Percentiles rank a stretch among this genome's conserved stretches.
Conservation (phyloP, 1,140 invertebrate species). For the Coptotermes formosanus region DNA sequence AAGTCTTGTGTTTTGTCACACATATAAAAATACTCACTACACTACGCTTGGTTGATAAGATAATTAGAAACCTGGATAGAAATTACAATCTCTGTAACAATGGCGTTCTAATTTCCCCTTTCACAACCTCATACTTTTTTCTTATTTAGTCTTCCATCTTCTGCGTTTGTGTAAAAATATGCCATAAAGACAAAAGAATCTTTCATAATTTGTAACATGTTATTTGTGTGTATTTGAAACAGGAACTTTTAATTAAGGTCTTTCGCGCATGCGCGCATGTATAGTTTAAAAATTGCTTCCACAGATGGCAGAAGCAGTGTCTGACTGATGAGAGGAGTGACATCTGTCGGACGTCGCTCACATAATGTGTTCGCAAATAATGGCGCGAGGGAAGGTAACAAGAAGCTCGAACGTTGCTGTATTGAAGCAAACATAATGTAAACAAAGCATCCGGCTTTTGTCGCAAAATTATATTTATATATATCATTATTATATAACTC, state of each 20-base stretch:
- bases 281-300: slow-evolving; percentile 32
- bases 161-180: neutral
- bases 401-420: slow-evolving; percentile 16
- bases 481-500: slow-evolving; percentile 24
- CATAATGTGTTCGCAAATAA: slow-evolving; percentile 30
- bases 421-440: slow-evolving; percentile 18
- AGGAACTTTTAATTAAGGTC: neutral
- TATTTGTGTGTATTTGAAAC: neutral
- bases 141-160: neutral
- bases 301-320: slow-evolving; percentile 34
- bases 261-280: slow-evolving; percentile 11
- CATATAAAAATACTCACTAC: neutral
- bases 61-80: neutral
- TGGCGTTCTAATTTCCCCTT: neutral
- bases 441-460: slow-evolving; percentile 33
- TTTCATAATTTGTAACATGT: neutral
- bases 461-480: slow-evolving; percentile 28
- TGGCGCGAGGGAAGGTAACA: slow-evolving; percentile 32
- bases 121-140: neutral
- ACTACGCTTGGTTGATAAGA: neutral
- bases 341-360: slow-evolving; percentile 27
- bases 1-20: neutral
- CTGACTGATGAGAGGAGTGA: slow-evolving; percentile 29
- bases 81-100: neutral
- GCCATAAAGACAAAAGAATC: neutral